Percentiles rank a stretch among this genome's conserved stretches.
These are phyloP conservation scores for Trachymyrmex septentrionalis DNA, from an alignment of 1,140 invertebrate genomes.

Conservation along the genomic window DNA sequence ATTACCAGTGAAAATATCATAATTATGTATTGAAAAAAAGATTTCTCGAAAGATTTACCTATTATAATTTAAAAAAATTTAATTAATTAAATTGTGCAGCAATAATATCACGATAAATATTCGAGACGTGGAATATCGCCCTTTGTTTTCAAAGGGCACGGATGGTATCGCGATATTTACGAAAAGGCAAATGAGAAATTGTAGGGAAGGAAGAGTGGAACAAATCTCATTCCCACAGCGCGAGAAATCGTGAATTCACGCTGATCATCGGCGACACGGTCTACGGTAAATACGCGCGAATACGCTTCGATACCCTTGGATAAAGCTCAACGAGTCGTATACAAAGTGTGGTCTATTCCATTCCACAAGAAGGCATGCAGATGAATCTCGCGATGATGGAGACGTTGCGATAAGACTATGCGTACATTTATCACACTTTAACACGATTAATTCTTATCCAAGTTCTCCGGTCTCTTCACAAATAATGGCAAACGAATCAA, in stretches of 20 bases:
- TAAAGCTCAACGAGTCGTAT: slow-evolving; percentile 75
- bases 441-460: slow-evolving; percentile 36
- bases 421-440: slow-evolving; percentile 46
- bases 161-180: neutral
- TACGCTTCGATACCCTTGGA: slow-evolving; percentile 74
- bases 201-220: slow-evolving; percentile 62
- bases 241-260: slow-evolving; percentile 70
- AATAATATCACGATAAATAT: neutral
- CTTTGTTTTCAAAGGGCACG: neutral
- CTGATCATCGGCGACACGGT: slow-evolving; percentile 54
- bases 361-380: slow-evolving; percentile 13
- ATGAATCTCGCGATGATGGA: slow-evolving; percentile 31
- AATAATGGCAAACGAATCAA: neutral
- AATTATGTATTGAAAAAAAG: neutral
- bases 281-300: slow-evolving; percentile 74
- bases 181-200: slow-evolving; percentile 41
- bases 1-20: neutral
- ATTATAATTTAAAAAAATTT: neutral
- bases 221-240: slow-evolving; percentile 79
- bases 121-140: neutral
- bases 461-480: neutral
- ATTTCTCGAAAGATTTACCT: neutral
- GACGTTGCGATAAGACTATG: slow-evolving; percentile 38
- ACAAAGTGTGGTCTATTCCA: slow-evolving; percentile 74
- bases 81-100: neutral